Conservation (phyloP, 1,140 invertebrate genomes). For the Zaprionus nigranus region DNA sequence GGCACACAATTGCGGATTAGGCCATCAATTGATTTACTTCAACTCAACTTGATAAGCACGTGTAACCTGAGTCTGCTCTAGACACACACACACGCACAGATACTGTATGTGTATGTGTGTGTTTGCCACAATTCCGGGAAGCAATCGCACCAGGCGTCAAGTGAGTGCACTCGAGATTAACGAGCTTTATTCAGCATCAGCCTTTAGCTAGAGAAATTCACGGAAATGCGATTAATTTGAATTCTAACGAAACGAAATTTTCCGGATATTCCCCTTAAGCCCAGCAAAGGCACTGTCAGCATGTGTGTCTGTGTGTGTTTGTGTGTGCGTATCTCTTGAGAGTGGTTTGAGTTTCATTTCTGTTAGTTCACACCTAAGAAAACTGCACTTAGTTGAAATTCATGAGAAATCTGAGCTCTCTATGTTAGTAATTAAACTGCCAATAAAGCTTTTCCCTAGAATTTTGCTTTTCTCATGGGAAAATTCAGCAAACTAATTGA, state of each 20-base stretch:
- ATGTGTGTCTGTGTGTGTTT: not conserved
- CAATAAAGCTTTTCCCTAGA: not conserved
- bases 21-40: constrained; percentile 25
- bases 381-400: not conserved
- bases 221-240: constrained; percentile 20
- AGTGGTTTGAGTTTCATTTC: not conserved
- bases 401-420: not conserved
- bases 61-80: not conserved
- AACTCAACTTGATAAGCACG: constrained; percentile 14
- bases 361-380: not conserved
- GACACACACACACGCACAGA: not conserved
- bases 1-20: constrained; percentile 27
- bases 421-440: not conserved
- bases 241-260: constrained; percentile 3
- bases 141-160: not conserved
- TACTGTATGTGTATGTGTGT: not conserved
- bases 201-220: not conserved
- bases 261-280: not conserved
- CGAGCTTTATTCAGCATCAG: not conserved
- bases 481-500: not conserved
- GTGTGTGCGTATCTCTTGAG: not conserved
- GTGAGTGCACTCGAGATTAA: constrained; percentile 15
- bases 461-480: not conserved
- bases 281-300: not conserved
- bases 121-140: constrained; percentile 9